Evolutionary conservation across 1,140 invertebrate species (phyloP), one percentile per base, ranked within the genome.

Genomic region (Kradibia gibbosae): DNA sequence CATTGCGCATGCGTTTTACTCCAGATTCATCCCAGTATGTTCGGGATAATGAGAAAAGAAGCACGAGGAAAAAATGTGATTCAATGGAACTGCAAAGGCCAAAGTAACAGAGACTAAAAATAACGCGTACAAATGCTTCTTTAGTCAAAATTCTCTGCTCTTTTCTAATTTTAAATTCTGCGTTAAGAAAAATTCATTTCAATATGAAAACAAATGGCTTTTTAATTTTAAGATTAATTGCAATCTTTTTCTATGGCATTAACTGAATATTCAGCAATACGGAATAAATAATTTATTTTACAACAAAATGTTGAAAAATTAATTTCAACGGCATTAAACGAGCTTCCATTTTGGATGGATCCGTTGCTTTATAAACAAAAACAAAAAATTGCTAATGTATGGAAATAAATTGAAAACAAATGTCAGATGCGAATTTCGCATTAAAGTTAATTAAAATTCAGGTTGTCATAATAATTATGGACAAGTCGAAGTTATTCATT

Each of bases 1-100:
- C 20, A 42, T 1, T 77, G 78, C 78, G 82, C 82, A 83, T 80
- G 82, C 82, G 82, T 80, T 80, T 71, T 83, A 80, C 73, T 83
- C 82, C 42, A 83, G 65, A 80, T 83, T 80, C 42, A 62, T 65
- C 36, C 55, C 50, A 7, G 5, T n/a, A 3, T 2, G 48, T 53
- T 22, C 28, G 25, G 50, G 53, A 42, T 74, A 75, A 67, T 22
- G 71, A 71, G 67, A 65, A 39, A 31, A 62, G 62, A 45, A 60
- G 11, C 34, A 36, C 7, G 34, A 39, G 48, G 65, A 28, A 11
- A 25, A 45, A 11, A 48, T 13, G 36, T 15, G 48, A 79, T 79
- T 22, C n/a, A 79, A 79, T 31, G 22, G 34, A 71, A 42, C 22
- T 11, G 42, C 15, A 20, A 28, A n/a, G n/a, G 15, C 67, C 20